phyloP scores from a whole-genome alignment of 2,888 invertebrate species.

The Coelinius sp. region DNA sequence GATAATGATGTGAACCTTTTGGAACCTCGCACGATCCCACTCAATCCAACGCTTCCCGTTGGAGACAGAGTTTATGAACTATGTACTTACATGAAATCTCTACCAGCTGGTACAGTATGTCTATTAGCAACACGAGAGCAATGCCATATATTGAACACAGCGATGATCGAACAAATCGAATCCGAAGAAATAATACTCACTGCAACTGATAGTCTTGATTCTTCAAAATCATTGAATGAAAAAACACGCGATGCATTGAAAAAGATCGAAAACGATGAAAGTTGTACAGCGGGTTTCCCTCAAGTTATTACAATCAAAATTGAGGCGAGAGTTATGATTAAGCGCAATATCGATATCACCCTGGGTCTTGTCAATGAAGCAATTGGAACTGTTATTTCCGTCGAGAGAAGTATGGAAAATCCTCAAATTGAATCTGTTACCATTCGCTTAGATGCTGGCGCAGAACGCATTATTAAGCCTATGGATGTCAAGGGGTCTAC shows the following conservation, averaged over 20 bases:
- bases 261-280: constrained; percentile 43
- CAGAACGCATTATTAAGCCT: constrained; percentile 36
- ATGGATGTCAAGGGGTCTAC: constrained; percentile 39
- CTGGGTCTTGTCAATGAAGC: constrained; percentile 50
- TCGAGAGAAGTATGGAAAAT: constrained; percentile 2
- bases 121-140: too few species aligned
- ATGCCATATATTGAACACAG: constrained; percentile 11
- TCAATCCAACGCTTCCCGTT: background rate
- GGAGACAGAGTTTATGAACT: background rate
- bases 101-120: background rate
- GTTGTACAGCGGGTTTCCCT: constrained; percentile 49
- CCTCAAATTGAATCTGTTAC: constrained; percentile 33
- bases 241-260: constrained; percentile 35
- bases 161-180: constrained; percentile 50
- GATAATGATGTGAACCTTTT: background rate
- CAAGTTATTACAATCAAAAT: constrained; percentile 24
- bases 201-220: constrained; percentile 46
- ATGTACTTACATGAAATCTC: background rate
- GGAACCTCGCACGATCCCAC: background rate
- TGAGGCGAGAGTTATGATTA: constrained; percentile 47
- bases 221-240: constrained; percentile 34
- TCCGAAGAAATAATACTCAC: constrained; percentile 48
- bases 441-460: constrained; percentile 39
- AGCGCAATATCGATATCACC: constrained; percentile 49
- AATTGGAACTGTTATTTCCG: constrained; percentile 40